Base-by-base conservation (phyloP, 23 tunicate species). In the Botrylloides violaceus region DNA sequence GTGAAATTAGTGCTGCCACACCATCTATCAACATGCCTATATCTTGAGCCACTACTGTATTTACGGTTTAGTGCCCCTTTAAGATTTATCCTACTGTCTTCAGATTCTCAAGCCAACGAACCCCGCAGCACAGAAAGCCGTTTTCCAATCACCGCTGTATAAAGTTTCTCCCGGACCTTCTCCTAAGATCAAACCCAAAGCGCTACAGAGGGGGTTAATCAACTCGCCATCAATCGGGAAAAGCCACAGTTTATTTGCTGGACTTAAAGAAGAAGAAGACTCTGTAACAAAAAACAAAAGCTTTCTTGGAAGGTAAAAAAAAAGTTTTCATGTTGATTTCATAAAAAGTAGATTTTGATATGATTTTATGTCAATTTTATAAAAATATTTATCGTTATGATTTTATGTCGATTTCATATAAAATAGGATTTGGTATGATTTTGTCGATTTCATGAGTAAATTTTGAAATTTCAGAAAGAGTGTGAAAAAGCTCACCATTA, bases 61-160 rank as follows among this genome's bases (percentile, higher is more conserved):
- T n/a, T n/a, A n/a, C n/a, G n/a, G n/a, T n/a, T n/a, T n/a, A n/a
- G n/a, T n/a, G n/a, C n/a, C n/a, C n/a, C n/a, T n/a, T n/a, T n/a
- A n/a, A n/a, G n/a, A n/a, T 12, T 47, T 47, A 47, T 47, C 18
- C 24, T 24, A 20, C 53, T 30, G 19, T 60, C 66, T 29, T 2
- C 61, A 85, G 94, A 2, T 78, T 6, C 30, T 82, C 36, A 81
- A 82, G 49, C 96, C 96, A 12, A 88, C 96, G 63, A 88, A 88
- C 59, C 96, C 96, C 22, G 77, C 72, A 5, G 96, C 96, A 1
- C 83, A 81, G 59, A 84, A 88, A 66, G 88, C 96, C 32, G 88
- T 72, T 21, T 35, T 82, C 2, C 94, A 86, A 71, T 81, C 88
- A 19, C 96, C 96, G 2, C 18, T 88, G 20, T 88, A 88, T 71